A percentile compares a stretch with the other conserved stretches of the same genome.
Conservation (phyloP, 1,140 invertebrate species). For the Nylanderia fulva region DNA sequence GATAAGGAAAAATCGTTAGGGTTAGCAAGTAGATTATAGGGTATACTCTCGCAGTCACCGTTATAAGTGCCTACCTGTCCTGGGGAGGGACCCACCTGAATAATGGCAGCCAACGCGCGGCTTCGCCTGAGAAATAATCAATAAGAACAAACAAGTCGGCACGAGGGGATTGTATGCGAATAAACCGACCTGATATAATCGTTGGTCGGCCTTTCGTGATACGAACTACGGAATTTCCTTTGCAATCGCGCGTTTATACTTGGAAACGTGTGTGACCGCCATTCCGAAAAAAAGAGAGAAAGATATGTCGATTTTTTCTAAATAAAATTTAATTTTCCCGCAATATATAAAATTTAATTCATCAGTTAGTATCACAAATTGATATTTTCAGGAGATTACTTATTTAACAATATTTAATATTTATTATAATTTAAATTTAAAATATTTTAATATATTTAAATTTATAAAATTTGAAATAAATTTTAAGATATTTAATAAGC, state of each 20-base stretch:
- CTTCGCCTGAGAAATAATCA: constrained; percentile 62
- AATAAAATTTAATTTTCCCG: neutral
- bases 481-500: neutral
- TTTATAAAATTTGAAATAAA: too few relatives aligned
- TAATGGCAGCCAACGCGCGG: constrained; percentile 26
- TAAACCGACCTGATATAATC: neutral
- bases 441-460: too few relatives aligned
- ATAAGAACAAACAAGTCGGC: constrained; percentile 53
- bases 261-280: neutral
- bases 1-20: constrained; percentile 47
- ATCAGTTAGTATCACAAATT: too few relatives aligned
- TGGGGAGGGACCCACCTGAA: neutral
- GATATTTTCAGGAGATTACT: neutral
- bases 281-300: neutral
- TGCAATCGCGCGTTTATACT: neutral
- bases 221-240: neutral
- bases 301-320: neutral
- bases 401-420: neutral
- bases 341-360: too few relatives aligned
- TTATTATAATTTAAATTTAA: too few relatives aligned
- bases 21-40: neutral
- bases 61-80: constrained; percentile 31
- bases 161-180: neutral
- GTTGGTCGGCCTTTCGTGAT: neutral
- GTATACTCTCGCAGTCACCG: neutral